A percentile compares a stretch with the other conserved stretches of the same genome.
These are phyloP conservation scores for Batillaria attramentaria DNA, from an alignment of 1,140 invertebrate species.

Conservation along the genomic window DNA sequence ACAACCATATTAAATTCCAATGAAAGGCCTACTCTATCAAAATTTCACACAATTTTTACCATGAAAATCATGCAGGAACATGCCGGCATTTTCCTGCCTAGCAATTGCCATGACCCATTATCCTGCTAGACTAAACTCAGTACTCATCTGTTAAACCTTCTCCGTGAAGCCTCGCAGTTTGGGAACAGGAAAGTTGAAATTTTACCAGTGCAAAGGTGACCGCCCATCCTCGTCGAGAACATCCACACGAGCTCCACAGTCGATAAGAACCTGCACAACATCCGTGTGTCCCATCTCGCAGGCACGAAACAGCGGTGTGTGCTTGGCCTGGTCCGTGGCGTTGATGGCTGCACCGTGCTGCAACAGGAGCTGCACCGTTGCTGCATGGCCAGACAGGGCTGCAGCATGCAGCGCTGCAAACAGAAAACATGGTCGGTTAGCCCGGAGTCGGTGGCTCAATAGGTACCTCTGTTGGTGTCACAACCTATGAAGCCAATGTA, in stretches of 20 bases:
- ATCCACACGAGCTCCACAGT: conserved; percentile 67
- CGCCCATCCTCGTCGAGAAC: conserved; percentile 68
- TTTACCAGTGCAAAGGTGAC: conserved; percentile 72
- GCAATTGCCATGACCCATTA: too few species aligned
- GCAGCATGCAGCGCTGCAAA: conserved; percentile 70
- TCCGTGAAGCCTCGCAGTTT: background rate
- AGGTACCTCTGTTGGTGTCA: too few species aligned
- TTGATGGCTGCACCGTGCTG: conserved; percentile 67
- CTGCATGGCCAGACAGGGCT: conserved; percentile 68
- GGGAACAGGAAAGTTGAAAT: background rate
- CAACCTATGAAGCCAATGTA: too few species aligned
- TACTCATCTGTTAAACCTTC: too few species aligned
- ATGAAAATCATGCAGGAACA: too few species aligned
- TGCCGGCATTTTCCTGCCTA: too few species aligned
- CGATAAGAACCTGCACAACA: conserved; percentile 69
- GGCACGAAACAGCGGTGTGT: conserved; percentile 71
- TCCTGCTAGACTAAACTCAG: too few species aligned
- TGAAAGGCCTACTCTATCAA: too few species aligned
- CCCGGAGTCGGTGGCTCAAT: too few species aligned
- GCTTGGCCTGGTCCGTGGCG: conserved; percentile 63
- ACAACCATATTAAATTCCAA: too few species aligned
- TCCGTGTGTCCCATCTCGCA: conserved; percentile 72
- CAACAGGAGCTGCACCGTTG: conserved; percentile 67
- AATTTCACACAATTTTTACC: too few species aligned
- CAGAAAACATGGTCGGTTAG: conserved; percentile 10